Evolutionary conservation across 1,140 invertebrate genomes (phyloP).

Genomic region (Platyura marginata): DNA sequence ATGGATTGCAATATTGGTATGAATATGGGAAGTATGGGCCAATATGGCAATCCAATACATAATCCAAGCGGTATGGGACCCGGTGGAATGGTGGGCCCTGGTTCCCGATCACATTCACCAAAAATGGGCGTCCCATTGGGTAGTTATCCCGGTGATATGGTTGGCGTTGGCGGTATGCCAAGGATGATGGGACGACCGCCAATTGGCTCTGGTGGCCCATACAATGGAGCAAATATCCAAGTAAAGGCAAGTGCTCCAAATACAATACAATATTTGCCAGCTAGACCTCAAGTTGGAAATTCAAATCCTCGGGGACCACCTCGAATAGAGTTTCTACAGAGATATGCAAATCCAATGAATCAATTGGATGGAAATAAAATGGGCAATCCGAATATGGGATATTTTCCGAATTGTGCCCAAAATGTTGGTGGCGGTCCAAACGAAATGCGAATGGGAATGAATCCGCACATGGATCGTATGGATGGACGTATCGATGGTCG

Average conservation of each 20-base stretch:
- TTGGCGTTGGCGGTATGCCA: conserved; percentile 7
- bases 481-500: conserved; percentile 12
- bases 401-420: conserved; percentile 26
- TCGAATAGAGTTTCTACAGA: conserved; percentile 79
- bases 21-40: conserved; percentile 6
- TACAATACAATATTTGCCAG: conserved; percentile 93
- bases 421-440: conserved; percentile 24
- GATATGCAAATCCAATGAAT: conserved; percentile 62
- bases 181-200: conserved; percentile 28
- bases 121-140: conserved; percentile 29
- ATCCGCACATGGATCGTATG: conserved; percentile 26
- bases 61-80: conserved; percentile 6
- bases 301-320: conserved; percentile 57
- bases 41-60: conserved; percentile 6
- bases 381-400: conserved; percentile 6
- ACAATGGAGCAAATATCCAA: conserved; percentile 71
- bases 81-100: conserved; percentile 6
- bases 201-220: conserved; percentile 35
- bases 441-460: conserved; percentile 20
- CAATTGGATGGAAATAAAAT: conserved; percentile 7
- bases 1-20: conserved; percentile 5
- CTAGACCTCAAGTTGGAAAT: conserved; percentile 53
- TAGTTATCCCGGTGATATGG: conserved; percentile 8
- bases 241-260: conserved; percentile 93
- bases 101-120: conserved; percentile 13